Conservation (phyloP, 2,888 invertebrate genomes). For the Drosophila anceps region DNA sequence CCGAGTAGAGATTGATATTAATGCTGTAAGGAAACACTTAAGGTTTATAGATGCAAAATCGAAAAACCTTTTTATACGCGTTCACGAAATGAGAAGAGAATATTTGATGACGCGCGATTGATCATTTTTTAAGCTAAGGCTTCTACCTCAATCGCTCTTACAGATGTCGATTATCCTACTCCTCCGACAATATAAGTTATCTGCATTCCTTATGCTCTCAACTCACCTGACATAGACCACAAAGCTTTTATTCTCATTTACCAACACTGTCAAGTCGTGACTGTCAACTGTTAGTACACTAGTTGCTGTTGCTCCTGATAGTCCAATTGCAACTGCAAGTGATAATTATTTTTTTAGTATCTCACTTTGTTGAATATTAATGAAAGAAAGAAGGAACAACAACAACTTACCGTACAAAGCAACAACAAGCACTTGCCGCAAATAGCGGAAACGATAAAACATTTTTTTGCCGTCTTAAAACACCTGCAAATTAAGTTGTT, state of each 20-base stretch:
- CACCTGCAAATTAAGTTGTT: slow-evolving; percentile 26
- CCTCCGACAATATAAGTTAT: background rate
- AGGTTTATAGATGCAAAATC: background rate
- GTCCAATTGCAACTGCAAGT: slow-evolving; percentile 30
- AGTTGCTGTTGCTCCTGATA: slow-evolving; percentile 29
- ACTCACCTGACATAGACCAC: slow-evolving; percentile 88
- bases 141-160: too few relatives aligned
- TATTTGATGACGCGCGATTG: too few relatives aligned
- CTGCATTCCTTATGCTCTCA: background rate
- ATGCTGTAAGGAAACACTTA: too few relatives aligned
- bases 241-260: slow-evolving; percentile 87
- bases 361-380: background rate
- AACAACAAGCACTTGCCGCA: slow-evolving; percentile 19
- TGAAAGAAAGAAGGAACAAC: background rate
- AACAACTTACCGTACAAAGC: slow-evolving; percentile 33
- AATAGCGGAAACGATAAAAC: slow-evolving; percentile 4
- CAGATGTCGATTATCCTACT: background rate
- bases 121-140: too few relatives aligned
- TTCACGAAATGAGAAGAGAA: too few relatives aligned
- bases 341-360: slow-evolving; percentile 6
- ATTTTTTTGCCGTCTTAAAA: slow-evolving; percentile 9
- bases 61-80: too few relatives aligned
- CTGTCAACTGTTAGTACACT: slow-evolving; percentile 86
- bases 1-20: background rate
- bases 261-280: slow-evolving; percentile 87